Conservation (phyloP, 1,140 invertebrate genomes). For the Hesperophylax magnus region DNA sequence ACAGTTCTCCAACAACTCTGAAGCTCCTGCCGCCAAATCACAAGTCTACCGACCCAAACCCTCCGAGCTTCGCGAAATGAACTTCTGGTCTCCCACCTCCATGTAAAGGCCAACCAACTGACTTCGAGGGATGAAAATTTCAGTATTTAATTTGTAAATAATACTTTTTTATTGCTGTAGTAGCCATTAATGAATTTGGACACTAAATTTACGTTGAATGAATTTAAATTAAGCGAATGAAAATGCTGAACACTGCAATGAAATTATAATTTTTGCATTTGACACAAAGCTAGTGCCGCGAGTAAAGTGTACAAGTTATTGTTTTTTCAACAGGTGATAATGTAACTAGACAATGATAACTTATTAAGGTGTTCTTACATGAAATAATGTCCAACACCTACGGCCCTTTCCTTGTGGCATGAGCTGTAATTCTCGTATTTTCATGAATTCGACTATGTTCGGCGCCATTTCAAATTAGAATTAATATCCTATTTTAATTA, state of each 20-base stretch:
- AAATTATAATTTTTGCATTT: slow-evolving; percentile 14
- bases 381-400: background rate
- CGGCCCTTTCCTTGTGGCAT: background rate
- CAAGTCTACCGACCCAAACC: slow-evolving; percentile 74
- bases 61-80: slow-evolving; percentile 84
- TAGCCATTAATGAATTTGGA: slow-evolving; percentile 33
- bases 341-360: background rate
- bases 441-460: background rate
- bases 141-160: slow-evolving; percentile 37
- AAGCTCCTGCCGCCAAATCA: slow-evolving; percentile 40
- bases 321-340: too few species aligned
- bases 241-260: background rate
- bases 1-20: slow-evolving; percentile 47
- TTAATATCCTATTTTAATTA: background rate
- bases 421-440: background rate
- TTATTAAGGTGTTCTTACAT: background rate
- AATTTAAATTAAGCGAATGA: background rate
- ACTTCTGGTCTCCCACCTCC: slow-evolving; percentile 87
- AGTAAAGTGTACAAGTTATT: too few species aligned
- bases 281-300: background rate
- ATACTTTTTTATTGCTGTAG: slow-evolving; percentile 31
- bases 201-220: slow-evolving; percentile 3
- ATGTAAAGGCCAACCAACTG: slow-evolving; percentile 71
- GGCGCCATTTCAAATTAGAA: background rate
- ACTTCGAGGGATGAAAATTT: slow-evolving; percentile 8